Percentiles rank a stretch among this genome's conserved stretches.
phyloP scores from a whole-genome alignment of 2,113 vertebrate species.

The Sclerurus mexicanus region DNA sequence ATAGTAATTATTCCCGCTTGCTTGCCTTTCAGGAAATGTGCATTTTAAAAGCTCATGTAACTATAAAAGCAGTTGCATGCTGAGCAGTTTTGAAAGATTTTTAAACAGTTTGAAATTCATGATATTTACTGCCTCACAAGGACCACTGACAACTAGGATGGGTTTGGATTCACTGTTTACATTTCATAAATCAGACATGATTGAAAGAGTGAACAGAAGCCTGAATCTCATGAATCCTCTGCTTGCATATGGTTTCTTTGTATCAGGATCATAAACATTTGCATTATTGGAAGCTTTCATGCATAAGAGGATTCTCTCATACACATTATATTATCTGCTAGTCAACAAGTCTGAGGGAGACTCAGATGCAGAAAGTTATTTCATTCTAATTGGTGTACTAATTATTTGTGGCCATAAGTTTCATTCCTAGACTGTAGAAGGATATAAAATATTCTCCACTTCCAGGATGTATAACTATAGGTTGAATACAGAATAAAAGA shows the following conservation, averaged over 20 bases:
- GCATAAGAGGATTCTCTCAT: neutral
- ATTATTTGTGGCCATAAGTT: neutral
- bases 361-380: neutral
- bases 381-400: neutral
- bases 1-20: constrained; percentile 65
- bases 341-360: neutral
- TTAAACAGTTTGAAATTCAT: constrained; percentile 38
- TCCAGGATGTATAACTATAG: neutral
- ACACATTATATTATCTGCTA: neutral
- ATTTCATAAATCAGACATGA: constrained; percentile 41
- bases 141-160: constrained; percentile 7
- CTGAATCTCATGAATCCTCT: constrained; percentile 24
- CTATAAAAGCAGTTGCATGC: constrained; percentile 54
- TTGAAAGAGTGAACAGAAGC: constrained; percentile 44
- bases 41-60: constrained; percentile 51
- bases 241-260: neutral
- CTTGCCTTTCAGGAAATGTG: constrained; percentile 64
- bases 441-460: neutral
- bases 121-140: constrained; percentile 47
- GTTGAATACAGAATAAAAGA: neutral
- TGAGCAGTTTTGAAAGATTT: constrained; percentile 54
- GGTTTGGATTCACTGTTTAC: constrained; percentile 4
- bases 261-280: neutral
- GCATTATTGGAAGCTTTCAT: constrained; percentile 2
- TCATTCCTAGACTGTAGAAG: neutral